phyloP scores from a whole-genome alignment of 2,113 vertebrate genomes.

The Haemorhous mexicanus region DNA sequence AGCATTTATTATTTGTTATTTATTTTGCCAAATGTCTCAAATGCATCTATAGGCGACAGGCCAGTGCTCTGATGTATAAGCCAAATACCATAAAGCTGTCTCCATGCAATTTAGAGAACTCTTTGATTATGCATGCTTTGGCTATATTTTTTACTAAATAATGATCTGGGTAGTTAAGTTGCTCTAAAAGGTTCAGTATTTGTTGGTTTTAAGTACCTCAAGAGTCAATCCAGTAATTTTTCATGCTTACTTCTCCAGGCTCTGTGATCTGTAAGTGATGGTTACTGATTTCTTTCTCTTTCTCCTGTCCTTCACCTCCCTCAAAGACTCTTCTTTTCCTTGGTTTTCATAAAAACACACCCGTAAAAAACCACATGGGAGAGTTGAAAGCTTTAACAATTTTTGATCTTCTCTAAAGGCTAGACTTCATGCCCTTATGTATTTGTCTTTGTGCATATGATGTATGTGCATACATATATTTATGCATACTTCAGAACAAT shows the following conservation, averaged over 20 bases:
- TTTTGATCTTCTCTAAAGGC: background rate
- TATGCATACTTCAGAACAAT: background rate
- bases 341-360: background rate
- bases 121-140: constrained; percentile 62
- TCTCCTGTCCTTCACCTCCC: background rate
- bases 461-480: background rate
- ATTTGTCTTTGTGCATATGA: background rate
- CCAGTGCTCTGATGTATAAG: constrained; percentile 65
- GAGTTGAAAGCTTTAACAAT: background rate
- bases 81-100: constrained; percentile 70
- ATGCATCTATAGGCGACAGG: constrained; percentile 64
- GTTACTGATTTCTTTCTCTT: constrained; percentile 16
- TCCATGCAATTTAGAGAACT: constrained; percentile 64
- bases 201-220: constrained; percentile 52
- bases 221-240: constrained; percentile 41
- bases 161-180: constrained; percentile 63
- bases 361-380: background rate
- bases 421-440: background rate
- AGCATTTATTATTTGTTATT: constrained; percentile 69
- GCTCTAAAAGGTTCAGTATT: constrained; percentile 58
- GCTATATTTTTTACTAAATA: constrained; percentile 58
- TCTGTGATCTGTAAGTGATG: constrained; percentile 8
- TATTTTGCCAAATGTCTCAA: constrained; percentile 69
- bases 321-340: background rate
- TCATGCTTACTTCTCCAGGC: constrained; percentile 1